These are phyloP conservation scores for Macrosiphum euphorbiae DNA, from an alignment of 2,888 invertebrate species.

Conservation along the genomic window DNA sequence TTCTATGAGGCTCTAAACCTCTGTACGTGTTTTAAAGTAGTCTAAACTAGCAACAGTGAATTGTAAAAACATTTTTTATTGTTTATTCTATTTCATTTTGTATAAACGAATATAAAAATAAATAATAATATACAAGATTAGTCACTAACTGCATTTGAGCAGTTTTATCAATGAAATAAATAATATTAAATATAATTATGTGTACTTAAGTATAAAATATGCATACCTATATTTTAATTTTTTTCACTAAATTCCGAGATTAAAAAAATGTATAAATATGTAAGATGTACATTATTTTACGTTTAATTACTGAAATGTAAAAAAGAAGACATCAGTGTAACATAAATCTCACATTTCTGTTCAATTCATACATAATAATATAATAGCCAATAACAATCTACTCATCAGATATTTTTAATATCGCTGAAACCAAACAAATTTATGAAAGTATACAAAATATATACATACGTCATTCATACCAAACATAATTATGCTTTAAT, in stretches of 20 bases:
- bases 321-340: neutral
- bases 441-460: neutral
- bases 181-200: neutral
- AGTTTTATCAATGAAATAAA: conserved; percentile 35
- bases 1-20: neutral
- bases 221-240: conserved; percentile 10
- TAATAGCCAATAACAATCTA: neutral
- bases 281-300: neutral
- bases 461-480: neutral
- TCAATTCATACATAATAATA: neutral
- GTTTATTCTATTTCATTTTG: conserved; percentile 45
- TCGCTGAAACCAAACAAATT: neutral
- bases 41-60: conserved; percentile 15
- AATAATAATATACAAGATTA: neutral
- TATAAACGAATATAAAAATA: neutral
- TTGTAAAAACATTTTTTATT: conserved; percentile 32
- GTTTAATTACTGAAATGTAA: neutral
- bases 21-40: conserved; percentile 45
- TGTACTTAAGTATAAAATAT: neutral
- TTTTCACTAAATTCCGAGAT: neutral
- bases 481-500: neutral
- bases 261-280: neutral
- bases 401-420: conserved; percentile 1
- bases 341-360: neutral
- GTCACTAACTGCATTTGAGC: conserved; percentile 7